These are phyloP conservation scores for Tauraco hartlaubi DNA, from an alignment of 2,797 vertebrate species.

Conservation along the genomic window DNA sequence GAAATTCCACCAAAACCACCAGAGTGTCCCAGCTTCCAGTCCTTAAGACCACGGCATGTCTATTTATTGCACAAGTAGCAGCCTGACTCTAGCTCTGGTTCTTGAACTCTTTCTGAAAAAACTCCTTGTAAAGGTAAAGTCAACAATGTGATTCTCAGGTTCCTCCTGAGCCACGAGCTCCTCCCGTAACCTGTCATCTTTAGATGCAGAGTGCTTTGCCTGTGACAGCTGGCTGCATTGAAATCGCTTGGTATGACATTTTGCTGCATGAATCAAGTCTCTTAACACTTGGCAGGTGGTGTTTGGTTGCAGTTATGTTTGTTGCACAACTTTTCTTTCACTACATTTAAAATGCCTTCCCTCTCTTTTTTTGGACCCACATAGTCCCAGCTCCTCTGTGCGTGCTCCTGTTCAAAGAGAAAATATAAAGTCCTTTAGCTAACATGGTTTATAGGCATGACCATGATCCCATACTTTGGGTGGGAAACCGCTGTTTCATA, in stretches of 20 bases:
- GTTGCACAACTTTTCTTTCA: neutral
- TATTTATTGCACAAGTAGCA: neutral
- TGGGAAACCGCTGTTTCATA: neutral
- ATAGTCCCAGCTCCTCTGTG: neutral
- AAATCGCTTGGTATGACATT: neutral
- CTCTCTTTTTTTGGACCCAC: neutral
- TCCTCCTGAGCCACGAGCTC: rapidly evolving
- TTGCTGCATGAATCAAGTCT: neutral
- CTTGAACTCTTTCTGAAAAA: neutral
- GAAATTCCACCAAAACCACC: neutral
- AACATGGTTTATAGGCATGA: neutral
- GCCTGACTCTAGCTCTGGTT: neutral
- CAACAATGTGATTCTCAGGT: neutral
- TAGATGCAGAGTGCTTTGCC: neutral
- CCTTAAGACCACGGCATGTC: neutral
- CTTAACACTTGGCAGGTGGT: neutral
- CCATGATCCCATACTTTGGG: no score
- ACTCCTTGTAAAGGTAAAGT: neutral
- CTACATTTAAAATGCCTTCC: neutral
- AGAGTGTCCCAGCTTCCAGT: neutral
- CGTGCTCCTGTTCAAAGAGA: neutral
- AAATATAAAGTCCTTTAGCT: neutral
- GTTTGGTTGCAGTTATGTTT: neutral
- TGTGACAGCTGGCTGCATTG: neutral
- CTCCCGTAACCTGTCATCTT: neutral